Base-by-base conservation (phyloP, 92 coral and sea anemone species). In the Nematostella vectensis region DNA sequence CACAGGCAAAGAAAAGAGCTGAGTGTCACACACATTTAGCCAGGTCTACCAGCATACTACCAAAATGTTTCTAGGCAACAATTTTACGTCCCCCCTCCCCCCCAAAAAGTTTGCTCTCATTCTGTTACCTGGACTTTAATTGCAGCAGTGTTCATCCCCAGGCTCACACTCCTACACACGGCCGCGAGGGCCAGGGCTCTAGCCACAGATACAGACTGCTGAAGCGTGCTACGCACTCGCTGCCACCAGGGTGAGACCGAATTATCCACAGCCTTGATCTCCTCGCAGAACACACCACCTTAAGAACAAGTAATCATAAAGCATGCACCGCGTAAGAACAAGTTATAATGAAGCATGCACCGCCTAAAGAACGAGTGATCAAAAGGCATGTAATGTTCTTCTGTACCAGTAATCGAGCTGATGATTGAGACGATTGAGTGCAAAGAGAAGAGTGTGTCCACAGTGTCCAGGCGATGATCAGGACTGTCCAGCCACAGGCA, bases 191-290 rank as follows among this genome's bases (percentile, higher is more conserved):
- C 58, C 48, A 93, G 50, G 10, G 96, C 89, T 29, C 86, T 75
- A 25, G 74, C 64, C 15, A 82, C 81, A 1, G 83, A 76, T 31
- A 88, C 66, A 30, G 99, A 93, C 80, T 93, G 88, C 56, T 93
- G 91, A 25, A 93, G 83, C 56, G 72, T 47, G 49, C 75, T 88
- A 43, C 99, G 96, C 37, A 86, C 59, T 27, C 48, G 79, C 47
- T 87, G 88, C 99, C 96, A 93, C 99, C 99, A 93, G 0, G 88
- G 82, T n/a, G 99, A 82, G 21, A 86, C 67, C 19, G 69, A 45
- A 29, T 79, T 62, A 50, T 78, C 93, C 29, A 58, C 67, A 33
- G 50, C 29, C 26, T 48, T 42, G 4, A 57, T 48, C 21, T 63
- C 58, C 3, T 70, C 95, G 20, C 63, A 62, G 23, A 72, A 22